These are phyloP conservation scores for Drosophila tsacasi DNA, from an alignment of 1,140 invertebrate species.

Conservation along the genomic window DNA sequence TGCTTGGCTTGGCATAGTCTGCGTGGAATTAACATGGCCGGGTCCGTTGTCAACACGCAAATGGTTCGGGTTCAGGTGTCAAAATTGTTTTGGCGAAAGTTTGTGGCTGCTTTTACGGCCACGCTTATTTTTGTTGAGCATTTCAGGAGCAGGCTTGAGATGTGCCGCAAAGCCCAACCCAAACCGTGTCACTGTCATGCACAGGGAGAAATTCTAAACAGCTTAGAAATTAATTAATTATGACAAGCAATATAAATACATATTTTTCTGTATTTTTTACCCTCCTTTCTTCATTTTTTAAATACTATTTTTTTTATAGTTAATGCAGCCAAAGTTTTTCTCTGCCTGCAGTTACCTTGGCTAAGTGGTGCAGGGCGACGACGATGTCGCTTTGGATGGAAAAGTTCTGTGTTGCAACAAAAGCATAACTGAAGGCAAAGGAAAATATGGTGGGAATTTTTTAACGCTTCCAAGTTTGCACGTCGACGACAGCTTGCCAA, in stretches of 20 bases:
- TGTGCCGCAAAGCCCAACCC: conserved; percentile 15
- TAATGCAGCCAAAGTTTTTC: not conserved
- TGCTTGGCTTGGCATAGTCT: conserved; percentile 31
- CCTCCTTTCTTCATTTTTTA: accelerated
- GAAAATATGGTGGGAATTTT: conserved; percentile 72
- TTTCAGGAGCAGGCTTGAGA: conserved; percentile 65
- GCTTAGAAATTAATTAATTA: not conserved
- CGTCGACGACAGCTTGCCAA: conserved; percentile 72
- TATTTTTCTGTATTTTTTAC: not conserved
- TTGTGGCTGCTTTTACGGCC: conserved; percentile 74
- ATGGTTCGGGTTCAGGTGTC: conserved; percentile 72
- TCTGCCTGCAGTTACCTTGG: conserved; percentile 7
- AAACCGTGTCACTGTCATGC: not conserved
- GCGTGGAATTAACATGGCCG: conserved; percentile 65
- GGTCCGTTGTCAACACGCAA: conserved; percentile 74
- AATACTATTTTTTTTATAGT: not conserved
- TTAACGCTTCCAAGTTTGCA: conserved; percentile 66
- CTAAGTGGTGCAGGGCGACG: conserved; percentile 57
- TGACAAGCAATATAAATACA: not conserved
- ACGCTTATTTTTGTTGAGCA: conserved; percentile 63
- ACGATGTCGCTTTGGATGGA: conserved; percentile 44
- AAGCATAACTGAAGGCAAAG: conserved; percentile 36
- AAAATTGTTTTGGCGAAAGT: conserved; percentile 73
- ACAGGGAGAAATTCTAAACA: not conserved
- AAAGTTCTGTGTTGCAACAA: conserved; percentile 68